phyloP scores from a whole-genome alignment of 2,888 invertebrate genomes.

The Liposcelis brunnea region DNA sequence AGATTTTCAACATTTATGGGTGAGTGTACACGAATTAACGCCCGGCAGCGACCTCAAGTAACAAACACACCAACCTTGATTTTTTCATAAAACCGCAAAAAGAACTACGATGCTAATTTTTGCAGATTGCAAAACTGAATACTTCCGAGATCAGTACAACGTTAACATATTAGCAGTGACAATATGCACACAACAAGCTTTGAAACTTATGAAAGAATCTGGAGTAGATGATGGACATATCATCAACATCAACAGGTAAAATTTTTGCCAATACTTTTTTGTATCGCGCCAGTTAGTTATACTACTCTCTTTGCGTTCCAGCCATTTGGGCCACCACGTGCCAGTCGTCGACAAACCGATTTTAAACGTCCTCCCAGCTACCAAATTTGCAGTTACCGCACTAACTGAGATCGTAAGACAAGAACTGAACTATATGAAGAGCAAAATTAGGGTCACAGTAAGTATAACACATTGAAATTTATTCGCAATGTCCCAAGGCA shows the following conservation, averaged over 20 bases:
- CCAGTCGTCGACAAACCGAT: conserved; percentile 15
- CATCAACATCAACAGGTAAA: conserved; percentile 13
- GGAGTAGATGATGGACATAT: conserved; percentile 15
- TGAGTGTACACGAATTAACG: conserved; percentile 8
- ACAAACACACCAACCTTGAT: too few relatives aligned
- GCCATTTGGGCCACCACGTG: conserved; percentile 22
- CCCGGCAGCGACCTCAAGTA: too few relatives aligned
- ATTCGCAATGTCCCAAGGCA: too few relatives aligned
- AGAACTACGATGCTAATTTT: conserved; percentile 18
- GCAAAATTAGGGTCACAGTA: conserved; percentile 16
- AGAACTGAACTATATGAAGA: conserved; percentile 21
- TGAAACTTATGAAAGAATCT: conserved; percentile 19
- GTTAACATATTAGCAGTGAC: conserved; percentile 21
- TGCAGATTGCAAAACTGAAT: conserved; percentile 16
- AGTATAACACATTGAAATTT: conserved; percentile 15
- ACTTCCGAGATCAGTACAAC: conserved; percentile 13
- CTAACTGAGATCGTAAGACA: conserved; percentile 24
- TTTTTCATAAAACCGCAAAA: too few relatives aligned
- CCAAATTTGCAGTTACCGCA: conserved; percentile 25
- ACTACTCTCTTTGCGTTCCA: too few relatives aligned
- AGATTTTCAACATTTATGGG: conserved; percentile 17
- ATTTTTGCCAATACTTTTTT: too few relatives aligned
- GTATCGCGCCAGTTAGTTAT: too few relatives aligned
- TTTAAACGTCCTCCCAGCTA: conserved; percentile 21
- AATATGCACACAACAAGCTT: conserved; percentile 19